Conservation (phyloP, 2,888 invertebrate species). For the Drosophila infuscata region DNA sequence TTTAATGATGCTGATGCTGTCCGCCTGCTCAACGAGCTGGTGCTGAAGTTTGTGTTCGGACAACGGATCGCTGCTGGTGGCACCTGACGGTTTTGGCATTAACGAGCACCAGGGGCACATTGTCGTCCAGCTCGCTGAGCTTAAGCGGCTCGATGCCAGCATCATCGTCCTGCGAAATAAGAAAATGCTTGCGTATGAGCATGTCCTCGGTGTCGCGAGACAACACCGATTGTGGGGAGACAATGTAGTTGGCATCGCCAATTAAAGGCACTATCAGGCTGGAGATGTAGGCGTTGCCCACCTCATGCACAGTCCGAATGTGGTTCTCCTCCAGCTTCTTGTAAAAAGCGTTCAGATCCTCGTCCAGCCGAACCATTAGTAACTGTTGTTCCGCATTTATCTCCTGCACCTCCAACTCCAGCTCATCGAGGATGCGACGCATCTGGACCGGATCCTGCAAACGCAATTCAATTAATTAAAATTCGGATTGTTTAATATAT, state of each 20-base stretch:
- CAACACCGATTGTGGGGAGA: conserved; percentile 73
- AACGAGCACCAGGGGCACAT: conserved; percentile 50
- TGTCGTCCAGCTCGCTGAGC: conserved; percentile 63
- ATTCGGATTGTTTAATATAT: not conserved
- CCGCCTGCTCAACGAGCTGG: conserved; percentile 6
- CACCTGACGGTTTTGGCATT: conserved; percentile 9
- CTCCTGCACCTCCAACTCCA: conserved; percentile 82
- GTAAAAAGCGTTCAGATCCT: conserved; percentile 76
- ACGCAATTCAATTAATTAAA: not conserved
- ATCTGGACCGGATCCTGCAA: conserved; percentile 76
- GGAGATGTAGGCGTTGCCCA: conserved; percentile 76
- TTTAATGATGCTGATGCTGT: not conserved
- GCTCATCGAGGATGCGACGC: conserved; percentile 79
- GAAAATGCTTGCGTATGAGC: conserved; percentile 80
- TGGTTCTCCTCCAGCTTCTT: conserved; percentile 69
- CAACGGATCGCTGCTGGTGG: not conserved
- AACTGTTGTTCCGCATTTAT: conserved; percentile 83
- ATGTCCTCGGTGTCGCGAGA: conserved; percentile 76
- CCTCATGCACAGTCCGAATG: conserved; percentile 61
- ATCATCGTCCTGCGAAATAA: conserved; percentile 67
- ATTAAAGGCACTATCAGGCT: conserved; percentile 76
- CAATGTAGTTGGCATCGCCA: conserved; percentile 58
- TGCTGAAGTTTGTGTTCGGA: conserved; percentile 2
- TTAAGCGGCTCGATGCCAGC: conserved; percentile 58
- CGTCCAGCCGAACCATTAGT: conserved; percentile 75